Evolutionary conservation across 1,140 invertebrate species (phyloP), one percentile per base, ranked within the genome.

Genomic region (Batillaria attramentaria): DNA sequence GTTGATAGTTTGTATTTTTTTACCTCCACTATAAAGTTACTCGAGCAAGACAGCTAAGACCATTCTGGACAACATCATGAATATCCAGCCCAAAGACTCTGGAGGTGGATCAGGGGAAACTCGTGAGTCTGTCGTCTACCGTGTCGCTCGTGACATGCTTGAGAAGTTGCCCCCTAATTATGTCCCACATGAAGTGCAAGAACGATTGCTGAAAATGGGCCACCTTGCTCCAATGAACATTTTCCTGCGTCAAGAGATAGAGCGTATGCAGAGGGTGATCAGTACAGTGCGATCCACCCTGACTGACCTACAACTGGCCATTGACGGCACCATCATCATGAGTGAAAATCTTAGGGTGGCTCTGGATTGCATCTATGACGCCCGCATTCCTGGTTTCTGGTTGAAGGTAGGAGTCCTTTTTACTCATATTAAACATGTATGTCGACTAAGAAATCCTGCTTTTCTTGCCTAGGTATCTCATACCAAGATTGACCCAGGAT

Each of bases 271-370:
- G 78, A 84, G 77, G 76, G 87, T 90, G 0, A 90, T 90, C 35
- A 76, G 50, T 13, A 81, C 79, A 50, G 88, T 91, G 1, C 80
- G 88, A 31, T 43, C 92, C 8, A 98, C 97, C 24, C 91, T 99
- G 24, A 94, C 93, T 50, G 96, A 98, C 91, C 92, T 99, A 13
- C 97, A 97, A 89, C 91, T 99, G 79, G 97, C 97, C 16, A 98
- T 99, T 81, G 97, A 99, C 86, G 97, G 97, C n/a, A 98, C 97
- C 0, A 98, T 98, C 79, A 95, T 98, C 2, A 98, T 99, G 97
- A 98, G 96, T 88, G 95, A 97, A 85, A 87, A 87, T 54, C 79
- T 91, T 6, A 76, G 88, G 78, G 89, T 90, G 82, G 89, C 89
- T 28, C 79, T 90, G 33, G 89, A 90, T 81, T 89, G 88, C 69